phyloP scores from a whole-genome alignment of 2,888 invertebrate genomes.

The Antheraea assamensis region DNA sequence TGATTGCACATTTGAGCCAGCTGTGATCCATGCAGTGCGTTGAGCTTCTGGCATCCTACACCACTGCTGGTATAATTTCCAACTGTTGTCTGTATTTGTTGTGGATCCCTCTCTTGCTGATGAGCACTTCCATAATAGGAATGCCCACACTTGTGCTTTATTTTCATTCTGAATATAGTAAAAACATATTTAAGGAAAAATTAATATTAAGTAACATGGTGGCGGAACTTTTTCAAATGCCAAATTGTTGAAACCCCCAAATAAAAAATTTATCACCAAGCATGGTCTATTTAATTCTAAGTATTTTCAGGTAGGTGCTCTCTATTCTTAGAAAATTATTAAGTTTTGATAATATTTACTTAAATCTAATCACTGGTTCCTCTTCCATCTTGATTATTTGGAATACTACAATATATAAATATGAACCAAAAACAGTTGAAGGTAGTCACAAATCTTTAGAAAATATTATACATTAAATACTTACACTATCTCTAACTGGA shows the following conservation, averaged over 20 bases:
- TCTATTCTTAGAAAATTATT: too few species aligned
- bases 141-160: slow-evolving; percentile 93
- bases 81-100: slow-evolving; percentile 84
- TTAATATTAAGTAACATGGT: too few species aligned
- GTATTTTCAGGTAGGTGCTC: too few species aligned
- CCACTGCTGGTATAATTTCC: slow-evolving; percentile 93
- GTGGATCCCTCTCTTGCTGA: slow-evolving; percentile 71
- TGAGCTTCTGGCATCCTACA: slow-evolving; percentile 89
- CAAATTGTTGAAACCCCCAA: too few species aligned
- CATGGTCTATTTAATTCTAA: too few species aligned
- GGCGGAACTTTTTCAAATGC: too few species aligned
- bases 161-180: slow-evolving; percentile 83
- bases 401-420: not conserved
- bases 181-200: too few species aligned
- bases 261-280: too few species aligned
- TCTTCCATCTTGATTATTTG: not conserved
- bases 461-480: slow-evolving; percentile 37
- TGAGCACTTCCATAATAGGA: slow-evolving; percentile 88
- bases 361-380: not conserved
- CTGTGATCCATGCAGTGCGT: slow-evolving; percentile 90
- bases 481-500: slow-evolving; percentile 85
- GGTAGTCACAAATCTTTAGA: not conserved
- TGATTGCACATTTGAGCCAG: slow-evolving; percentile 88
- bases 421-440: not conserved
- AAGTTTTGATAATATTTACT: not conserved